Evolutionary conservation across 2,797 vertebrate genomes (phyloP).

Genomic region (Avahi laniger): DNA sequence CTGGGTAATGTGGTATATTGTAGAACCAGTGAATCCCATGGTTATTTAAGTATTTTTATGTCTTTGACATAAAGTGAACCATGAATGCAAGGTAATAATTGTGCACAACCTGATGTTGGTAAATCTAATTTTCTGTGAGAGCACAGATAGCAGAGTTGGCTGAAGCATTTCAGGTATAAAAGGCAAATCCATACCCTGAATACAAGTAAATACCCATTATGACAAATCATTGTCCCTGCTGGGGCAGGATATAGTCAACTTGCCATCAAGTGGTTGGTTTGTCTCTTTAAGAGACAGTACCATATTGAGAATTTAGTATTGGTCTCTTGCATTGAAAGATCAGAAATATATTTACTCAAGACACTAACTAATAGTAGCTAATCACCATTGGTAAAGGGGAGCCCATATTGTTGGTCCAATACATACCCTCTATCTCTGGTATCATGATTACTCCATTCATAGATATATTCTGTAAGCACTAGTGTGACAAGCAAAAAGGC

Average conservation of each 20-base stretch:
- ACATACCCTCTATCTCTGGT: background rate
- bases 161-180: background rate
- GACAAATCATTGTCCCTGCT: background rate
- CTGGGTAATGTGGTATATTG: background rate
- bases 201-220: background rate
- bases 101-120: background rate
- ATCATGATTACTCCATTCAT: background rate
- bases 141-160: background rate
- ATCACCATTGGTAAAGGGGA: background rate
- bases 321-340: background rate
- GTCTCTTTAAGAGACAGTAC: background rate
- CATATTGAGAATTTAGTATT: background rate
- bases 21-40: background rate
- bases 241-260: background rate
- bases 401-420: background rate
- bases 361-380: background rate
- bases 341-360: background rate
- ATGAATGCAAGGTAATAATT: background rate
- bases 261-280: background rate
- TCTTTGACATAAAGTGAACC: background rate
- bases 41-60: background rate
- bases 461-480: background rate
- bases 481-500: background rate
- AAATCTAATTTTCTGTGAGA: constrained; percentile 20
- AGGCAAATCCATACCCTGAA: background rate